Percentiles rank a stretch among this genome's conserved stretches.
These are phyloP conservation scores for Caenorhabditis becei DNA, from an alignment of 2,888 invertebrate genomes.

Conservation along the genomic window DNA sequence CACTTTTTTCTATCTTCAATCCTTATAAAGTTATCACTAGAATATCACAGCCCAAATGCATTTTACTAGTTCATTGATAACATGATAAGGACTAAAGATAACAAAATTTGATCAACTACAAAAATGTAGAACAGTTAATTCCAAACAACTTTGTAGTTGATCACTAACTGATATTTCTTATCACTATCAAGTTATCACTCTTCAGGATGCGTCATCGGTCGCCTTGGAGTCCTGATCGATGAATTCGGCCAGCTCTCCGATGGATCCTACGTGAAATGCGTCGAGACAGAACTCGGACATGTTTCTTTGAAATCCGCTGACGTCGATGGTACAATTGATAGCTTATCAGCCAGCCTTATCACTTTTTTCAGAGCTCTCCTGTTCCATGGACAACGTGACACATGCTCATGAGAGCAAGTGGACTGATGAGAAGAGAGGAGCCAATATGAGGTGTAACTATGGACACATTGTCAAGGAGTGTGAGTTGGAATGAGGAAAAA, in stretches of 20 bases:
- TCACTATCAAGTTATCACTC: not conserved
- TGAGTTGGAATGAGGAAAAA: conserved; percentile 30
- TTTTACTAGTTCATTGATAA: too few relatives aligned
- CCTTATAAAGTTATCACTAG: too few relatives aligned
- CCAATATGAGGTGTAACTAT: conserved; percentile 59
- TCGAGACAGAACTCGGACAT: conserved; percentile 56
- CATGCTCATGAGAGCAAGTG: conserved; percentile 59
- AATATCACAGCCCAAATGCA: too few relatives aligned
- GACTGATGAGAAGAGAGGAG: conserved; percentile 58
- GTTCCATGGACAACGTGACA: conserved; percentile 59
- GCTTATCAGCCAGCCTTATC: too few relatives aligned
- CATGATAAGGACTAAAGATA: too few relatives aligned
- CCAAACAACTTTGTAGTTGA: too few relatives aligned
- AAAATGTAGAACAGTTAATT: too few relatives aligned
- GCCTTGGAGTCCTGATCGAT: conserved; percentile 63
- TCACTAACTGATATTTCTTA: too few relatives aligned
- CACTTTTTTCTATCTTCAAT: too few relatives aligned
- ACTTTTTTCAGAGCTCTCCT: not conserved
- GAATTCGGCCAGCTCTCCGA: conserved; percentile 64
- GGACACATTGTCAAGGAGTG: conserved; percentile 66
- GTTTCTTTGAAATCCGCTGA: conserved; percentile 54
- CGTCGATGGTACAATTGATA: conserved; percentile 62
- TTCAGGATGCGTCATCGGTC: conserved; percentile 67
- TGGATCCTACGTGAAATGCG: conserved; percentile 66
- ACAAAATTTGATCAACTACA: too few relatives aligned